Base-by-base conservation (phyloP, 2,888 invertebrate genomes). In the Calliopum simillimum region DNA sequence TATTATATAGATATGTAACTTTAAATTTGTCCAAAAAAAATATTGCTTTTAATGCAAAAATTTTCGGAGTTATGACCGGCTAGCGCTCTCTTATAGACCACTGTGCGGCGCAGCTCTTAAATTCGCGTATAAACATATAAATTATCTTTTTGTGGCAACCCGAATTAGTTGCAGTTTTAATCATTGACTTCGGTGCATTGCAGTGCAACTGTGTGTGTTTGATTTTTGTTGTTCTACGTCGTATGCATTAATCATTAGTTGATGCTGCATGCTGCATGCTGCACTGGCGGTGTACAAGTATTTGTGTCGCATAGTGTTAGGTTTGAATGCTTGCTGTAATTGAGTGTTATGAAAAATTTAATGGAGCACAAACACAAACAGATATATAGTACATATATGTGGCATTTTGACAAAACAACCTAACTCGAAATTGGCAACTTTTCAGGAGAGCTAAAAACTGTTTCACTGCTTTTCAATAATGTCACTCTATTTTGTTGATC, bases 111-210 rank as follows among this genome's bases (percentile, higher is more conserved):
- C 5, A 5, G 44, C 46, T 44, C 61, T 46, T 47, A 49, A 63
- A 63, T 47, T 23, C 49, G 47, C 21, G 47, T 49, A 23, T 43
- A 63, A 46, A 43, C 21, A 49, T 49, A 63, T 46, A 63, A 47
- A 46, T 63, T 63, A 49, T 46, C 14, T 49, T 63, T 46, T 49
- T 63, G 25, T 63, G 44, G 44, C 49, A 63, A 25, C 63, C 16
- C 19, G 44, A 65, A 65, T 65, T 65, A 65, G 65, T 55, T 53
- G 65, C 65, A 53, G 44, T 65, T 65, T 65, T 65, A 65, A 65
- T 65, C 65, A 65, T 51, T 51, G 44, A 19, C 65, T 65, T 43
- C 55, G 53, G 21, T 63, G 23, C 13, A 41, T 64, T 25, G 44
- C 44, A n/a, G 14, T n/a, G 16, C 59, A 16, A n/a, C 41, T 14